Base-by-base conservation (phyloP, 2,888 invertebrate species). In the Galeopsomyia nigrocyanea region DNA sequence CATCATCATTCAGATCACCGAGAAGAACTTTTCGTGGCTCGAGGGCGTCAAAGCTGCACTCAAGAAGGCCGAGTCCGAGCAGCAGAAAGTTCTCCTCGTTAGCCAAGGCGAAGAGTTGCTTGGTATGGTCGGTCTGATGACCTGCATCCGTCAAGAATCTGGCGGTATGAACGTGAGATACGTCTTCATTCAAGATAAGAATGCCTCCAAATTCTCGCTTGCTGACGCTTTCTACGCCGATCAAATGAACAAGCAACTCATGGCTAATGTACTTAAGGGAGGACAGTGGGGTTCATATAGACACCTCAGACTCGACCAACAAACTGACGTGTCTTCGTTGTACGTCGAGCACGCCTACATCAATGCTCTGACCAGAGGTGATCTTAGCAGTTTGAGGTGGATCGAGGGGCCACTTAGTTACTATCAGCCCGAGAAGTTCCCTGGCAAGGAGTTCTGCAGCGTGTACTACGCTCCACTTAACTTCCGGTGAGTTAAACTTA, bases 391-490 rank as follows among this genome's bases (percentile, higher is more conserved):
- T 80, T 90, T 97, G 78, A 91, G 92, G 81, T 99, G 95, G 98
- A 95, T 98, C 83, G 97, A 95, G 89, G 95, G 95, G 68, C 94
- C 93, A 65, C 89, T 92, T 61, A 89, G 91, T 55, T 91, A 90
- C 80, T 90, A 91, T 82, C 88, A 88, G 83, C 87, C 86, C 71
- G 87, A 87, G 13, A 81, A 80, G 57, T 79, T 83, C 77, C 86
- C 89, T 3, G 87, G 90, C 75, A 84, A 88, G 16, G 93, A 94
- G 80, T 88, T 96, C 61, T 97, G 97, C 87, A 90, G 90, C 76
- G 97, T 98, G 16, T 95, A 97, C 87, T 98, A 95, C 88, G 95
- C 97, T 1, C 95, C 98, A 53, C 91, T 99, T 74, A 99, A 99
- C 88, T 99, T 99, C 94, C 80, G 82, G 83, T 83, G 74, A 71